Evolutionary conservation across 1,140 invertebrate species (phyloP).

Genomic region (Marisa cornuarietis): DNA sequence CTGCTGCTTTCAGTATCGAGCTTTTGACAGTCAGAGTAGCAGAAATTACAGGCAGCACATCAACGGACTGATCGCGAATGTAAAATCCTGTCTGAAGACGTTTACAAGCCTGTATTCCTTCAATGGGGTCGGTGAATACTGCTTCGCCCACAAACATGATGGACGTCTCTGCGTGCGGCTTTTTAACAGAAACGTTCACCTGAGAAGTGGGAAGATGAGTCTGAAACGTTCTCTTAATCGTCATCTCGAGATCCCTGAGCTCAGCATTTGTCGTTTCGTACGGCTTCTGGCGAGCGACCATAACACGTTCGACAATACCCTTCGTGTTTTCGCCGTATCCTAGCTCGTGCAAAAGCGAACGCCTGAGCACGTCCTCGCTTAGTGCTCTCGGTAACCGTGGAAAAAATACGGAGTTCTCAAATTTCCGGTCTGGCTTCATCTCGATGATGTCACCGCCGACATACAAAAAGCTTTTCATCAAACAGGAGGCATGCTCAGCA

Average conservation of each 20-base stretch:
- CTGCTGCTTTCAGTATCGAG: constrained; percentile 28
- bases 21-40: constrained; percentile 34
- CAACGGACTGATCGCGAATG: constrained; percentile 23
- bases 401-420: constrained; percentile 4
- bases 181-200: constrained; percentile 29
- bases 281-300: background rate
- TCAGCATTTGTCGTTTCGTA: constrained; percentile 2
- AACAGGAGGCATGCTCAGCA: constrained; percentile 6
- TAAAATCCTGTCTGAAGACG: constrained; percentile 15
- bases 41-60: constrained; percentile 33
- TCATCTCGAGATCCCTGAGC: background rate
- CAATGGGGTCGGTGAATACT: constrained; percentile 39
- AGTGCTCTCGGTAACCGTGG: background rate
- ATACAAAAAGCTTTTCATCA: background rate
- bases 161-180: constrained; percentile 9
- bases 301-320: background rate
- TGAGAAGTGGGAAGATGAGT: background rate
- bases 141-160: constrained; percentile 32
- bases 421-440: background rate
- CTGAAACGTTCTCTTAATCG: background rate
- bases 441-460: background rate
- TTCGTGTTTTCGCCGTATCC: background rate
- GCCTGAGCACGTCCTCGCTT: constrained; percentile 4
- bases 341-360: constrained; percentile 8
- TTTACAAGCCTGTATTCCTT: constrained; percentile 35